Evolutionary conservation across 2,113 vertebrate genomes (phyloP).

Genomic region (Sminthopsis crassicaudata): DNA sequence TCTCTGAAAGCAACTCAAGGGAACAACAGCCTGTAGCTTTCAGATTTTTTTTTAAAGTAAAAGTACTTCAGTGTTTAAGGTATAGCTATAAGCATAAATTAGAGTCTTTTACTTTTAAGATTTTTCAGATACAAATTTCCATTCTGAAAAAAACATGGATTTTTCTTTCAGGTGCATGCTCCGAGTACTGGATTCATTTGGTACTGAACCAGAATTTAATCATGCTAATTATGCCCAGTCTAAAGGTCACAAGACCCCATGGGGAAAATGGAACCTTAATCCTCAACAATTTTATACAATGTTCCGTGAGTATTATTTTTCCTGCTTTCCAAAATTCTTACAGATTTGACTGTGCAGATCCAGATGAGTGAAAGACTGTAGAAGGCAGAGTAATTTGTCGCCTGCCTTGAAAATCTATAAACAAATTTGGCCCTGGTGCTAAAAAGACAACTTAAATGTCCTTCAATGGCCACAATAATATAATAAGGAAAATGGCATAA

Average conservation of each 20-base stretch:
- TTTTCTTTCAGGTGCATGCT: conserved; percentile 94
- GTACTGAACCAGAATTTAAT: conserved; percentile 98
- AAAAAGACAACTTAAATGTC: background rate
- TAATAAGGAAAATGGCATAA: background rate
- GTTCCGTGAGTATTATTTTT: conserved; percentile 93
- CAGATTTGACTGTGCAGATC: background rate
- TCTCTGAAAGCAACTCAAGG: background rate
- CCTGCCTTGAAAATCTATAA: background rate
- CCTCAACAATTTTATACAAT: conserved; percentile 99
- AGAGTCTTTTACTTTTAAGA: background rate
- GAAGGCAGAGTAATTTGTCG: background rate
- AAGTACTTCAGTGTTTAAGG: background rate
- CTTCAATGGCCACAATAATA: background rate
- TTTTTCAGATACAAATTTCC: background rate
- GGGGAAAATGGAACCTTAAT: conserved; percentile 99
- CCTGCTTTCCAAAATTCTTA: conserved; percentile 25
- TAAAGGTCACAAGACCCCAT: conserved; percentile 98
- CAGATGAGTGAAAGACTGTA: background rate
- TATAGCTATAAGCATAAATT: background rate
- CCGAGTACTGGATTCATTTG: conserved; percentile 96
- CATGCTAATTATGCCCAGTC: conserved; percentile 98
- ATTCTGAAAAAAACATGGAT: background rate
- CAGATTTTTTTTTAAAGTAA: background rate
- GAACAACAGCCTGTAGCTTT: background rate
- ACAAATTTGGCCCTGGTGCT: background rate